These are phyloP conservation scores for Solen grandis DNA, from an alignment of 1,140 invertebrate genomes.

Conservation along the genomic window DNA sequence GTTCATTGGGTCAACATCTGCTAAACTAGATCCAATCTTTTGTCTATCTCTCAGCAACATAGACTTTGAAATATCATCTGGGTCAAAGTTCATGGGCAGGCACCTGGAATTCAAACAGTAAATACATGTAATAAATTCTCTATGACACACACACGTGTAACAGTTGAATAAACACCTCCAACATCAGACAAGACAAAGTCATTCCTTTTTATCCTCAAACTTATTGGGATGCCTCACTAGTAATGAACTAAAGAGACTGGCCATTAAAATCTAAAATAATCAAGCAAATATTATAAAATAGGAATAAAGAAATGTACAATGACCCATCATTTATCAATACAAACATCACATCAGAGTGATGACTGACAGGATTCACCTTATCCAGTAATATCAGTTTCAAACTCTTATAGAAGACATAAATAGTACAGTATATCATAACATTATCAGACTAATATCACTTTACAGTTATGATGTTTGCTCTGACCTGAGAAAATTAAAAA, in stretches of 20 bases:
- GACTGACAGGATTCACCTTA: too few relatives aligned
- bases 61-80: slow-evolving; percentile 76
- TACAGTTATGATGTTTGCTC: background rate
- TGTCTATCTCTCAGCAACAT: slow-evolving; percentile 78
- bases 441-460: background rate
- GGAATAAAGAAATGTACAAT: too few relatives aligned
- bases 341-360: too few relatives aligned
- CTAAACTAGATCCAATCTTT: slow-evolving; percentile 82
- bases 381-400: too few relatives aligned
- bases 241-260: too few relatives aligned
- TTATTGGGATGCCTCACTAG: too few relatives aligned
- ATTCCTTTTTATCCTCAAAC: background rate
- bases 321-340: too few relatives aligned
- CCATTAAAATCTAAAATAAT: too few relatives aligned
- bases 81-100: slow-evolving; percentile 82
- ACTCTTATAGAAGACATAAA: background rate
- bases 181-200: background rate
- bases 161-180: too few relatives aligned
- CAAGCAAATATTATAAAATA: too few relatives aligned
- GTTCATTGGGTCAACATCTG: slow-evolving; percentile 86
- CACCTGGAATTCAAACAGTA: slow-evolving; percentile 78
- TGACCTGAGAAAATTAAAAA: background rate
- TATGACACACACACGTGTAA: background rate
- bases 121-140: background rate
- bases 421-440: background rate